phyloP scores from a whole-genome alignment of 2,797 vertebrate species.

The Macropus fuliginosus region DNA sequence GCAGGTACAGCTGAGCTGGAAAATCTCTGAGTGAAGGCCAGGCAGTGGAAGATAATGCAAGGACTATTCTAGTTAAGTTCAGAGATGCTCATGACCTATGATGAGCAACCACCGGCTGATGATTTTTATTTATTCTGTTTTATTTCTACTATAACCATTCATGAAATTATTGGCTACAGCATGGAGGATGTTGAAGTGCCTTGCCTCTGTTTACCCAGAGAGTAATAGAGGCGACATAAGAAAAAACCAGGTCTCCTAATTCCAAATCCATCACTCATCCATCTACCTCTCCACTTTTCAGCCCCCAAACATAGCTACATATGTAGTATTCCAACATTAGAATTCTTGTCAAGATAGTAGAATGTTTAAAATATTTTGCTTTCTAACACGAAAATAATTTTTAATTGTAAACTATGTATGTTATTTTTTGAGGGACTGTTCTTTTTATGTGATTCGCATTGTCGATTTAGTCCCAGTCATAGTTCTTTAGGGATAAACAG shows the following conservation, averaged over 20 bases:
- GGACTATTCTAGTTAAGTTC: background rate
- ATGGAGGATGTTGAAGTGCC: background rate
- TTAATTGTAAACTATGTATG: background rate
- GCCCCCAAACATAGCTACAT: background rate
- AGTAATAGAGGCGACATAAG: background rate
- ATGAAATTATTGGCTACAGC: background rate
- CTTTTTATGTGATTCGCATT: background rate
- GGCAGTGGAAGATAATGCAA: background rate
- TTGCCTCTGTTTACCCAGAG: background rate
- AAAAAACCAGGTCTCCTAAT: background rate
- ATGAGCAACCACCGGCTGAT: background rate
- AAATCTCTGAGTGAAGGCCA: background rate
- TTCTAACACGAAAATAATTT: background rate
- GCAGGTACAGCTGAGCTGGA: background rate
- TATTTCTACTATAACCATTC: background rate
- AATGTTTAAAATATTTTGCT: background rate
- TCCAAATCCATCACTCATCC: background rate
- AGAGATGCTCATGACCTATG: background rate
- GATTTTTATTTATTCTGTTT: background rate
- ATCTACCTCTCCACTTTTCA: background rate
- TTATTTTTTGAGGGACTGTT: conserved; percentile 28
- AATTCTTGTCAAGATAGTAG: background rate
- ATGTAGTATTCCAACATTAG: background rate
- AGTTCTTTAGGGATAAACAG: background rate
- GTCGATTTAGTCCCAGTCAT: background rate